Evolutionary conservation across 1,140 invertebrate species (phyloP), one percentile per base, ranked within the genome.

Genomic region (Acyrthosiphon pisum): DNA sequence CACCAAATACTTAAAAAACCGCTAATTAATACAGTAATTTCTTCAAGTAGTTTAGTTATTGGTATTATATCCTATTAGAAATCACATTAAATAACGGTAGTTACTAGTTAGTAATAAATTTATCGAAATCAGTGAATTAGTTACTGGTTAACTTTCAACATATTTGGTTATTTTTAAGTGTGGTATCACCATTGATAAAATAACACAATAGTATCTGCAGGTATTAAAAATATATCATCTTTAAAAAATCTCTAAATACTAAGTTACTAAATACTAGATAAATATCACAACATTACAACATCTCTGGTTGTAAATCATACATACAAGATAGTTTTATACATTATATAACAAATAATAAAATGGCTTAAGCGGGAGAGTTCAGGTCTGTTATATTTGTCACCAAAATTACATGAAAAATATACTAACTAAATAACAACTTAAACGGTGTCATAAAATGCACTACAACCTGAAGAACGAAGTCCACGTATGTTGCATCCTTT

Each of bases 221-320:
- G 14, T n/a, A 14, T 68, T 68, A n/a, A 14, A 60, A 22, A 56
- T 68, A 30, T n/a, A 68, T 68, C 14, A 68, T 68, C 7, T 68
- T 3, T 14, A 68, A n/a, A 68, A 68, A n/a, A 68, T 30, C 30
- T 68, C 60, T n/a, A n/a, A 3, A 68, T 68, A 68, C 6, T 68
- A n/a, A 68, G n/a, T 68, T 76, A 14, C 41, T 92, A 92, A 83
- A 92, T 35, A 92, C 90, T 83, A 92, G 20, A 92, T 83, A 92
- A 92, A 92, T 92, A 92, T 92, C 90, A 92, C 90, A 92, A 92
- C 30, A 91, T 1, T 41, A 46, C 83, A 81, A 91, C 48, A 26
- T 26, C 20, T 53, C 20, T 88, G n/a, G 87, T 37, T 56, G 87
- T 89, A 89, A 46, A 53, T 89, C 53, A 89, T 46, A 84, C 86